Evolutionary conservation across 2,888 invertebrate genomes (phyloP), one percentile per base, ranked within the genome.

Genomic region (Cyrtodaria siliqua): DNA sequence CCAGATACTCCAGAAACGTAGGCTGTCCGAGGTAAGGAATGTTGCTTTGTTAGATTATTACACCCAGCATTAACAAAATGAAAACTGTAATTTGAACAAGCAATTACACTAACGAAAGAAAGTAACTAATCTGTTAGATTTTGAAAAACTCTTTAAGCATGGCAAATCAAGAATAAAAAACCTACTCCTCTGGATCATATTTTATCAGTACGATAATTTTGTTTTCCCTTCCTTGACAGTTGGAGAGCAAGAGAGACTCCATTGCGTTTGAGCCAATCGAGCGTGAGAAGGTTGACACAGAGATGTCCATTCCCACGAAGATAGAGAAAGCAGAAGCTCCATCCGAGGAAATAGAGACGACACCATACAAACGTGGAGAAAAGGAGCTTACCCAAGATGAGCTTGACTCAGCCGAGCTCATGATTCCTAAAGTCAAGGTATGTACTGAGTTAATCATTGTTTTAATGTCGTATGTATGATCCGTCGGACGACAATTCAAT

Each of bases 321-420:
- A 42, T 33, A 24, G 72, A 68, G 44, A 77, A 83, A 53, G 82
- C 84, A 60, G 82, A 81, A 20, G 77, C 77, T 9, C 81, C 84
- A 6, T 63, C 62, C 8, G 86, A 86, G 29, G 86, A 85, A 29
- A 71, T 85, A 9, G 78, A 78, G 20, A 79, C 84, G 29, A 63
- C 52, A 14, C 79, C 78, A 27, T 74, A 77, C 62, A 49, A 73
- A 72, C 70, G 80, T 2, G 70, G 55, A 18, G 78, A 79, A 8
- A 83, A 81, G 29, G 82, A 85, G 8, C 47, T 60, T 14, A 73
- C 76, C 8, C 82, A 84, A 42, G 89, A 86, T 69, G 90, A 89
- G 56, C 80, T 83, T 23, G 86, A 83, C 42, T 67, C 85, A 1
- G 71, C 83, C 27, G 86, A 88, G 67, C 80, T 84, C 26, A 71